Evolutionary conservation across 2,797 vertebrate genomes (phyloP), one percentile per base, ranked within the genome.

Genomic region (Vespertilio murinus): DNA sequence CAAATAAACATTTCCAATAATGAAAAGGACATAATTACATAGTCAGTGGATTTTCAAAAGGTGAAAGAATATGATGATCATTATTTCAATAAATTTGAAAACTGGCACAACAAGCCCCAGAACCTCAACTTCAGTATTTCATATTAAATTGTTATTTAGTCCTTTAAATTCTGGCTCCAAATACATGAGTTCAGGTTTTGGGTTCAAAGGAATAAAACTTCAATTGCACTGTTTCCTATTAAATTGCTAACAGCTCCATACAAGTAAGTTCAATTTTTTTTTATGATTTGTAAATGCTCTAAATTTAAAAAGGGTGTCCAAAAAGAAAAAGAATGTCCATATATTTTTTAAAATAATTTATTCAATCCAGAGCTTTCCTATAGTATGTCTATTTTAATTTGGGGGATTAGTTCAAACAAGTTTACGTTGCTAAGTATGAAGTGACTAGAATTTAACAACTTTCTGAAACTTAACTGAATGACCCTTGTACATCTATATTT

Each of bases 401-500:
- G 30, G 0, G 56, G 40, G 40, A 83, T 94, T 89, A 35, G 65
- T 92, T 47, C 78, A 74, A 47, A 82, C 85, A 89, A 96, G 80
- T 91, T 5, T 95, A 0, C 30, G 67, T 25, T 74, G 54, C 74
- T 74, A 91, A 65, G 42, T 47, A 28, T 80, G 35, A 84, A 91
- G 49, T 79, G 61, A 83, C 33, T 20, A 88, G 0, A 0, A 65
- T 64, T 96, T 96, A 94, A 88, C 96, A 95, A 92, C 94, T 96
- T 97, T 96, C 94, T 96, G 75, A 93, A 92, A 82, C 91, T 93
- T 93, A 93, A 88, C 65, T 56, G 30, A 93, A 88, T 14, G 71
- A 98, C 94, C 94, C 69, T 97, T 97, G 97, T 61, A 96, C 96
- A 85, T 75, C 5, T 52, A 14, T 90, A 93, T 96, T 98, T 96